Evolutionary conservation across 2,888 invertebrate genomes (phyloP).

Genomic region (Apotomis betuletana): DNA sequence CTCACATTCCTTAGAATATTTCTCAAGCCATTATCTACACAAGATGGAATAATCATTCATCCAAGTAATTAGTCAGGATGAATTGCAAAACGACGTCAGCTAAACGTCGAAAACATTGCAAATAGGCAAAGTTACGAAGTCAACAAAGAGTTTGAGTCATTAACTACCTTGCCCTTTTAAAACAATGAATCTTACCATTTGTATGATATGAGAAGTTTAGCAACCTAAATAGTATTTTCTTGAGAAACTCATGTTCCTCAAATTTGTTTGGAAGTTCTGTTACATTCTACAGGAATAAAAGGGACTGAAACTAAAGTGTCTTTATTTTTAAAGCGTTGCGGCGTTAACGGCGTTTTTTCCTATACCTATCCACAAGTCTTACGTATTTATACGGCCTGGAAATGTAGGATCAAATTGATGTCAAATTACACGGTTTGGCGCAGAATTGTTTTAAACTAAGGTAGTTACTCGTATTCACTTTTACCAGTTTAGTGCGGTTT

Average conservation of each 20-base stretch:
- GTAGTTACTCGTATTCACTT: too few relatives aligned
- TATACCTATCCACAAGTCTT: too few relatives aligned
- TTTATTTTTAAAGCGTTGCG: too few relatives aligned
- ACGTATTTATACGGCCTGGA: too few relatives aligned
- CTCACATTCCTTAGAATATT: not conserved
- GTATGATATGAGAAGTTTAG: not conserved
- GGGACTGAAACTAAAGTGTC: too few relatives aligned
- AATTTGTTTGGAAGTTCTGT: not conserved
- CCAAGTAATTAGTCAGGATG: slow-evolving; percentile 67
- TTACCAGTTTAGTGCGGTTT: too few relatives aligned
- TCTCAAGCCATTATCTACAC: not conserved
- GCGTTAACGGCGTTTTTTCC: too few relatives aligned
- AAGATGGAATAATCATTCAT: slow-evolving; percentile 17
- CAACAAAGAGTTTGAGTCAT: slow-evolving; percentile 19
- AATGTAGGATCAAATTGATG: too few relatives aligned
- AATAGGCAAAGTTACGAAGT: slow-evolving; percentile 67
- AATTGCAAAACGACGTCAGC: slow-evolving; percentile 60
- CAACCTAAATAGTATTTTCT: not conserved
- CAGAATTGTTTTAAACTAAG: too few relatives aligned
- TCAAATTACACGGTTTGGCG: too few relatives aligned
- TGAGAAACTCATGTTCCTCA: not conserved
- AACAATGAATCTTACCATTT: not conserved
- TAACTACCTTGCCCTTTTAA: slow-evolving; percentile 1
- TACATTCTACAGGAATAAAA: too few relatives aligned
- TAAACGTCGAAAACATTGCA: slow-evolving; percentile 58